phyloP scores from a whole-genome alignment of 2,888 invertebrate species.

The Unio delphinus region DNA sequence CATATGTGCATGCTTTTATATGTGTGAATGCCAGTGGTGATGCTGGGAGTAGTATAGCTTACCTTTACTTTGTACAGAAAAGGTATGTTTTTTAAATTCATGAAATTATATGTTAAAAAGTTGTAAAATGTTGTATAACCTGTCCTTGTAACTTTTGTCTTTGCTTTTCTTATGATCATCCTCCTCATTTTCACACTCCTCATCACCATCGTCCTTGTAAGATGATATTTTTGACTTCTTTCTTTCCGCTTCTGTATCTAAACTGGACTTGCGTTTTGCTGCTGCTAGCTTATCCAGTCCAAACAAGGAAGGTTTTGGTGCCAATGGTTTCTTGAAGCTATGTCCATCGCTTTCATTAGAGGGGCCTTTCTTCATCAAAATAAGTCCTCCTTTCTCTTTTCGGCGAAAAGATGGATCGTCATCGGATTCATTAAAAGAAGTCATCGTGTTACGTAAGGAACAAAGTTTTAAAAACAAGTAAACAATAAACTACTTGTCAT shows the following conservation, averaged over 20 bases:
- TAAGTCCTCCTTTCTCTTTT: slow-evolving; percentile 70
- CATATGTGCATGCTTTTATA: too few species aligned
- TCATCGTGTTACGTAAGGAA: slow-evolving; percentile 11
- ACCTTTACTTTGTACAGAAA: too few species aligned
- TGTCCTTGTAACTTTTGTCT: slow-evolving; percentile 16
- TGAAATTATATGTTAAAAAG: too few species aligned
- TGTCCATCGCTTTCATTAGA: slow-evolving; percentile 36
- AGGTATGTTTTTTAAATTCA: too few species aligned
- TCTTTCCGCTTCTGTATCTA: slow-evolving; percentile 32
- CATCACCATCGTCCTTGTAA: slow-evolving; percentile 57
- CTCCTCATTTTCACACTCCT: slow-evolving; percentile 39
- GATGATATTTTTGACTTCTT: slow-evolving; percentile 63
- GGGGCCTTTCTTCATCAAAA: slow-evolving; percentile 69
- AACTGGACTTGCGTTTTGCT: slow-evolving; percentile 61
- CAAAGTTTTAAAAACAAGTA: neutral
- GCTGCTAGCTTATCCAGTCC: slow-evolving; percentile 72
- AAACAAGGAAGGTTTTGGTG: slow-evolving; percentile 60
- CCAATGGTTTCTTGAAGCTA: slow-evolving; percentile 52
- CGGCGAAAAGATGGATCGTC: slow-evolving; percentile 61
- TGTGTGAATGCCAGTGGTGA: too few species aligned
- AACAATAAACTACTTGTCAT: neutral
- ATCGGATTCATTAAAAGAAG: slow-evolving; percentile 46
- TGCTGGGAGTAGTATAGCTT: too few species aligned
- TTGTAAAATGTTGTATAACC: slow-evolving; percentile 5
- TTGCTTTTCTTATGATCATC: slow-evolving; percentile 19